Percentiles rank a stretch among this genome's conserved stretches.
Evolutionary conservation across 2,797 vertebrate species (phyloP).

Genomic region (Acomys russatus): DNA sequence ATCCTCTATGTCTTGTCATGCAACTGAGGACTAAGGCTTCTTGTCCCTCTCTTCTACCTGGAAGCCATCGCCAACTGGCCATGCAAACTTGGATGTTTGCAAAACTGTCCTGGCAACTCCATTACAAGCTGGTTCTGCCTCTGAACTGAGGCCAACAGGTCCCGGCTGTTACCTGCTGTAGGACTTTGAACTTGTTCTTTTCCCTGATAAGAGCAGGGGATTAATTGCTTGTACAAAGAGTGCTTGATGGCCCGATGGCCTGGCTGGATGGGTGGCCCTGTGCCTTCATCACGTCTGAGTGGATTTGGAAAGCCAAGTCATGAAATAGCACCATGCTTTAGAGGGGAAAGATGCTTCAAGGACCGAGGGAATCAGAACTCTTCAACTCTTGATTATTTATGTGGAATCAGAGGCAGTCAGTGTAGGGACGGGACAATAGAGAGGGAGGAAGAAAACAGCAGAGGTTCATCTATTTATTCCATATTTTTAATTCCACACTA

Average conservation of each 20-base stretch:
- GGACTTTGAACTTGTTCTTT: constrained; percentile 33
- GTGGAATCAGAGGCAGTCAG: not conserved
- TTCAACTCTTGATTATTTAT: not conserved
- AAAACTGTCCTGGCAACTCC: not conserved
- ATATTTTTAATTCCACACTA: not conserved
- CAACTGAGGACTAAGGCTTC: not conserved
- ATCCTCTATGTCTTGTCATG: not conserved
- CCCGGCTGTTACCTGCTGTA: not conserved
- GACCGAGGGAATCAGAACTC: not conserved
- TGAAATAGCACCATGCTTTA: constrained; percentile 61
- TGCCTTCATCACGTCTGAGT: constrained; percentile 55
- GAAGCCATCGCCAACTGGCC: constrained; percentile 21
- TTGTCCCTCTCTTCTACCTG: constrained; percentile 42
- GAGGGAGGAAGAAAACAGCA: constrained; percentile 20
- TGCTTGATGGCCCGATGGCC: not conserved
- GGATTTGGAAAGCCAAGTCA: constrained; percentile 67
- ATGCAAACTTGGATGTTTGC: constrained; percentile 6
- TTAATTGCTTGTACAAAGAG: not conserved
- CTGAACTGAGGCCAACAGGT: not conserved
- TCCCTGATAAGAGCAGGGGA: not conserved
- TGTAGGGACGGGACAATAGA: not conserved
- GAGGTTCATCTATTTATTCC: not conserved
- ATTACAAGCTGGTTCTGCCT: constrained; percentile 32
- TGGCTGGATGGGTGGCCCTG: constrained; percentile 17
- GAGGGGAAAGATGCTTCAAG: constrained; percentile 58